phyloP scores from a whole-genome alignment of 1,140 invertebrate species.

The Micrasema minimum region DNA sequence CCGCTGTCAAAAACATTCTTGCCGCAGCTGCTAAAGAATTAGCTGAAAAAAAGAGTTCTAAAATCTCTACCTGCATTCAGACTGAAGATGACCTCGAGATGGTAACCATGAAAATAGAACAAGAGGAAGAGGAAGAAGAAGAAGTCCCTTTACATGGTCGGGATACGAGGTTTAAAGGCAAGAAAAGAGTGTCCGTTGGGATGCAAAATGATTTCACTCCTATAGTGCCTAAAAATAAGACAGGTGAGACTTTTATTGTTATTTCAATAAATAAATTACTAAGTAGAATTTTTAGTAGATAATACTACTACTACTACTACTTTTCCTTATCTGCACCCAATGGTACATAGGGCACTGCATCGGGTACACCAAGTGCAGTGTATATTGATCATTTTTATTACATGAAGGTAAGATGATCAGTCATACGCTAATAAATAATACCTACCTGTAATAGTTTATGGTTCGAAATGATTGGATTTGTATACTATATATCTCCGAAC shows the following conservation, averaged over 20 bases:
- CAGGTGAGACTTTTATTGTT: conserved; percentile 15
- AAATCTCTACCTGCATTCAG: conserved; percentile 60
- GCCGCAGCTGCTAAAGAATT: conserved; percentile 63
- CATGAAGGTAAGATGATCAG: too few species aligned
- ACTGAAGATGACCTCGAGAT: conserved; percentile 59
- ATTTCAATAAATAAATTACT: conserved; percentile 1
- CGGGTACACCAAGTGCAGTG: too few species aligned
- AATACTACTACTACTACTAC: too few species aligned
- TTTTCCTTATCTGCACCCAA: too few species aligned
- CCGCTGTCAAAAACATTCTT: conserved; percentile 63
- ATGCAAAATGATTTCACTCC: conserved; percentile 48
- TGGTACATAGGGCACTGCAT: too few species aligned
- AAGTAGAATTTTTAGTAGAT: too few species aligned
- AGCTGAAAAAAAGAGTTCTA: conserved; percentile 60
- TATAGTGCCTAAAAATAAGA: conserved; percentile 41
- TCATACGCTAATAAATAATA: too few species aligned
- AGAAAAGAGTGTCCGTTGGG: conserved; percentile 67
- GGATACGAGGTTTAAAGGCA: conserved; percentile 63
- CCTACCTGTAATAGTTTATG: too few species aligned
- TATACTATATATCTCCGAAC: too few species aligned
- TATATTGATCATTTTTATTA: too few species aligned
- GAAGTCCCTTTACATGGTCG: conserved; percentile 50
- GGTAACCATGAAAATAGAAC: conserved; percentile 31
- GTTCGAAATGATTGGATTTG: too few species aligned
- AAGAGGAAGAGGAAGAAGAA: conserved; percentile 46